Percentiles rank a stretch among this genome's conserved stretches.
Evolutionary conservation across 2,888 invertebrate genomes (phyloP).

Genomic region (Micropterix aruncella): DNA sequence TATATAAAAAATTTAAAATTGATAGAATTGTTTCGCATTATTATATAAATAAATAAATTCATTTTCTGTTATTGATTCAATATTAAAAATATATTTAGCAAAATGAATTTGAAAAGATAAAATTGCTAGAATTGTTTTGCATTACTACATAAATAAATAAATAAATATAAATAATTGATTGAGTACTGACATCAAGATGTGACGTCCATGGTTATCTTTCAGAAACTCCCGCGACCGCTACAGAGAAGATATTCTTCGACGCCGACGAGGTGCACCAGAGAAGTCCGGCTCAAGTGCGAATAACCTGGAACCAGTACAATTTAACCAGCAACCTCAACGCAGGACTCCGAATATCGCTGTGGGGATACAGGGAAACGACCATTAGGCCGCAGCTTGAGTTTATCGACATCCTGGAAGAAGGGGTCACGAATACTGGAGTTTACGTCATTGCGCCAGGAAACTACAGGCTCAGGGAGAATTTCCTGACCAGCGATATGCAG

Average conservation of each 20-base stretch:
- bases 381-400: slow-evolving; percentile 68
- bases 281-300: slow-evolving; percentile 57
- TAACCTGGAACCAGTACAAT: slow-evolving; percentile 76
- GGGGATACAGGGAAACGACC: slow-evolving; percentile 80
- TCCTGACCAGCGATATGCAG: slow-evolving; percentile 55
- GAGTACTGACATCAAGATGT: too few relatives aligned
- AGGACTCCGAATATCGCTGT: slow-evolving; percentile 66
- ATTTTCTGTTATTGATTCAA: too few relatives aligned
- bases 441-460: slow-evolving; percentile 61
- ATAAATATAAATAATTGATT: too few relatives aligned
- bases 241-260: slow-evolving; percentile 73
- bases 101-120: background rate
- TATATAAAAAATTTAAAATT: too few relatives aligned
- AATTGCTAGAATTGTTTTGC: background rate
- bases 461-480: slow-evolving; percentile 55
- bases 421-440: slow-evolving; percentile 51
- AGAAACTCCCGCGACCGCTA: slow-evolving; percentile 83
- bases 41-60: too few relatives aligned
- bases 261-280: slow-evolving; percentile 58
- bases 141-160: slow-evolving; percentile 3
- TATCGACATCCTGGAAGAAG: slow-evolving; percentile 59
- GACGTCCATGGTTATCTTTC: too few relatives aligned
- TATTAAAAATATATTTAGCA: too few relatives aligned
- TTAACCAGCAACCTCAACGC: slow-evolving; percentile 69
- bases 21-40: too few relatives aligned